A percentile compares a stretch with the other conserved stretches of the same genome.
phyloP scores from a whole-genome alignment of 1,140 invertebrate genomes.

The Drosophila nigrodunni region DNA sequence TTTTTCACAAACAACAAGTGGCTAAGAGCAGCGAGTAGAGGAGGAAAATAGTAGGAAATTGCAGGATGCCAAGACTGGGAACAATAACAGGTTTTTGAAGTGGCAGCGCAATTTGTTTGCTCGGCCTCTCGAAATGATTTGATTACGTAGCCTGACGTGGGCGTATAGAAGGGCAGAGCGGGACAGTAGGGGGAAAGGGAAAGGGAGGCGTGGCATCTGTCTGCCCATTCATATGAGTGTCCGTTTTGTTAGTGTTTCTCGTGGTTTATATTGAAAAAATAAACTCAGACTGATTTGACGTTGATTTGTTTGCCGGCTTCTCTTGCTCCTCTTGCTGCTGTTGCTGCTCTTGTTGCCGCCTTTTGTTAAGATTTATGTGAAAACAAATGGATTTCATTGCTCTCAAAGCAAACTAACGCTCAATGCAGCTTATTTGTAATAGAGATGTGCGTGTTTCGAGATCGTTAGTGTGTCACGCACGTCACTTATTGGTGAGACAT shows the following conservation, averaged over 20 bases:
- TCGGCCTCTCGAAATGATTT: constrained; percentile 59
- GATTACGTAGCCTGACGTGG: constrained; percentile 56
- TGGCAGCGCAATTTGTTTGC: constrained; percentile 60
- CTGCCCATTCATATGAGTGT: constrained; percentile 24
- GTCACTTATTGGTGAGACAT: background rate
- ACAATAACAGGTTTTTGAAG: constrained; percentile 44
- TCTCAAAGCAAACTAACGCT: constrained; percentile 11
- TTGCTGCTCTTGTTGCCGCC: background rate
- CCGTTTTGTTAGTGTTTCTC: constrained; percentile 17
- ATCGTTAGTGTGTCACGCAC: constrained; percentile 11
- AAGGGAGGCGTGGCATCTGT: background rate
- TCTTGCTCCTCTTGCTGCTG: constrained; percentile 13
- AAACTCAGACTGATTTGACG: constrained; percentile 42
- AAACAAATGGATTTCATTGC: constrained; percentile 42
- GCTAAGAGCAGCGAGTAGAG: background rate
- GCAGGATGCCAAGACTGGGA: background rate
- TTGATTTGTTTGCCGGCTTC: constrained; percentile 48
- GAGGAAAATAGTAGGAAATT: background rate
- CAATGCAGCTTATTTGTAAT: background rate
- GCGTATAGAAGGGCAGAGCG: constrained; percentile 3
- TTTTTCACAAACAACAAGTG: constrained; percentile 72
- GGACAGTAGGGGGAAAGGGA: background rate
- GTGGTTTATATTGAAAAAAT: constrained; percentile 20
- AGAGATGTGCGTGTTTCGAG: constrained; percentile 29
- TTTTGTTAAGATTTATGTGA: constrained; percentile 35